These are phyloP conservation scores for Psittacara wagleri DNA, from an alignment of 2,113 vertebrate genomes.

Conservation along the genomic window DNA sequence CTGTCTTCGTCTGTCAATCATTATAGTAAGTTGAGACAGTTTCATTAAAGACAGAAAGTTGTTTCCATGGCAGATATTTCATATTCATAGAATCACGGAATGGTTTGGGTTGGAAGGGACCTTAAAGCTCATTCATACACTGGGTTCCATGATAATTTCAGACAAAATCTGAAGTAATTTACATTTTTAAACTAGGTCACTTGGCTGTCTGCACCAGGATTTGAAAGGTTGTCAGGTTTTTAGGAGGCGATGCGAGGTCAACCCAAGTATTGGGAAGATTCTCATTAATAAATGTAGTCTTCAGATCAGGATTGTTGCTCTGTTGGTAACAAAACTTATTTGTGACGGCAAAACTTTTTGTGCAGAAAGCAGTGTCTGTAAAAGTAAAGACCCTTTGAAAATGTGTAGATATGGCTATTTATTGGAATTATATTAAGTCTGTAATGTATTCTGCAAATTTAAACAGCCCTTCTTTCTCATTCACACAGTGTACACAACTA, in stretches of 20 bases:
- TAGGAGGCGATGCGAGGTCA: neutral
- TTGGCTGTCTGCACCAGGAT: neutral
- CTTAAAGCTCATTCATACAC: neutral
- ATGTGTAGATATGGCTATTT: neutral
- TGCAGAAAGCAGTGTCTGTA: neutral
- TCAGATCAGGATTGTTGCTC: neutral
- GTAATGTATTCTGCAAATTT: neutral
- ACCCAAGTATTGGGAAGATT: neutral
- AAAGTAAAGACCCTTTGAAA: neutral
- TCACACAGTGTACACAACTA: constrained; percentile 93
- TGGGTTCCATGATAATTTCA: neutral
- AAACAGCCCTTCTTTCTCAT: neutral
- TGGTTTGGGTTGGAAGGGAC: neutral
- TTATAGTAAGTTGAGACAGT: neutral
- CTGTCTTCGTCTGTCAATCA: neutral
- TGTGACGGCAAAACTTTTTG: neutral
- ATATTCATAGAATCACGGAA: neutral
- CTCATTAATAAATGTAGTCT: neutral
- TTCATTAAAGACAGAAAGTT: neutral
- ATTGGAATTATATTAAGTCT: neutral
- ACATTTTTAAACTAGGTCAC: neutral
- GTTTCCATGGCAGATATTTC: neutral
- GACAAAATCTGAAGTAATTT: neutral
- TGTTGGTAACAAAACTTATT: neutral
- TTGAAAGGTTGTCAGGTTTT: neutral